Percentiles rank a stretch among this genome's conserved stretches.
These are phyloP conservation scores for Tinea semifulvella DNA, from an alignment of 2,888 invertebrate genomes.

Conservation along the genomic window DNA sequence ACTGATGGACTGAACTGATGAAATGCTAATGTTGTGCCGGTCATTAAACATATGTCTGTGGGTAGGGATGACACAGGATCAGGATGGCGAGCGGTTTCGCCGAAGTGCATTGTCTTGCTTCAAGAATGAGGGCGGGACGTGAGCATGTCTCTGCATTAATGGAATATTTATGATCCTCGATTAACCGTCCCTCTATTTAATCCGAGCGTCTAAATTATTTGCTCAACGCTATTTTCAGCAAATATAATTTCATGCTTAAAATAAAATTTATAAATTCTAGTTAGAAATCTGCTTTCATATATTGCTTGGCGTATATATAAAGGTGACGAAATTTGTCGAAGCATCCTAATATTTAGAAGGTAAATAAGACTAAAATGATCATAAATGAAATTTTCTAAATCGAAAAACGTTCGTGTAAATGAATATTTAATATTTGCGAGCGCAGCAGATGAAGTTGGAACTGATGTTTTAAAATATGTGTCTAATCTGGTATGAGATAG, in stretches of 20 bases:
- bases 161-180: constrained; percentile 29
- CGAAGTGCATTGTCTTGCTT: constrained; percentile 37
- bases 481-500: constrained; percentile 8
- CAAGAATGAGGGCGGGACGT: constrained; percentile 17
- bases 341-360: no score
- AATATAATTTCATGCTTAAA: neutral
- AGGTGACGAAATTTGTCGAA: no score
- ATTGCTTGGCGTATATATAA: no score
- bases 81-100: constrained; percentile 10
- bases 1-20: no score
- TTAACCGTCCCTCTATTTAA: constrained; percentile 9
- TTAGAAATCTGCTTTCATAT: no score
- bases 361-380: no score
- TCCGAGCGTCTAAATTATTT: constrained; percentile 6
- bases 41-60: no score
- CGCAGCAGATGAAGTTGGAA: constrained; percentile 1
- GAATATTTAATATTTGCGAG: constrained; percentile 1
- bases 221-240: neutral
- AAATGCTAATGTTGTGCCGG: no score
- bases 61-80: constrained; percentile 11
- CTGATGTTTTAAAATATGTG: constrained; percentile 8
- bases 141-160: constrained; percentile 23
- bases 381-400: no score
- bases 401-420: no score
- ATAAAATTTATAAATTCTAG: neutral